Base-by-base conservation (phyloP, 2,888 invertebrate species). In the Epiblema foenella region DNA sequence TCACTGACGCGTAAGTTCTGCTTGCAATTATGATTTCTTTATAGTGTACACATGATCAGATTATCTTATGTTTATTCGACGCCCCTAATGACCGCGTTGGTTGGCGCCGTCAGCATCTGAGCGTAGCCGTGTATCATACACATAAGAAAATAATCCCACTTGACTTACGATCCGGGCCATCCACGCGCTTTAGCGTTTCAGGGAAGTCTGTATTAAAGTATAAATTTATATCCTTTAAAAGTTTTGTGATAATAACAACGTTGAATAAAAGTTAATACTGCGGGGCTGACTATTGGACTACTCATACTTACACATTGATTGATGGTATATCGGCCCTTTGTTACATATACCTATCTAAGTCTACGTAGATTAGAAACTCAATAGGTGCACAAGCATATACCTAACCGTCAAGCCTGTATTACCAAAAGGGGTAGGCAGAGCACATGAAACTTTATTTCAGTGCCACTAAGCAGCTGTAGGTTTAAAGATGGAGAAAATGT, bases 21-120 rank as follows among this genome's bases (percentile, higher is more conserved):
- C 33, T 51, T 62, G 62, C 49, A 20, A 39, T 64, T 54, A 64
- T 64, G 37, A 52, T 54, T 52, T 64, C 52, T 64, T 33, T 49
- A 51, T 39, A 54, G 64, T 51, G 51, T 49, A 67, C 33, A 57
- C 39, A 58, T 67, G 49, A 29, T 51, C 65, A 64, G 63, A 54
- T 92, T 91, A 92, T 91, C 91, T 88, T 89, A 89, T 92, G 91
- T 92, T 91, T 92, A 91, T 90, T 86, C 89, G 90, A 89, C 85
- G 89, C 87, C 84, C 89, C 88, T 91, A 90, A 92, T 91, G 90
- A 90, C 87, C 86, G 79, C 83, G 84, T 77, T 86, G 89, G 87
- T 85, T 87, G 87, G 84, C 87, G 85, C 89, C 80, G 80, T 76
- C 81, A 81, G 86, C 89, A 85, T 85, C 83, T 83, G 84, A 85